Evolutionary conservation across 2,113 vertebrate species (phyloP).

Genomic region (Corythaeola cristata): DNA sequence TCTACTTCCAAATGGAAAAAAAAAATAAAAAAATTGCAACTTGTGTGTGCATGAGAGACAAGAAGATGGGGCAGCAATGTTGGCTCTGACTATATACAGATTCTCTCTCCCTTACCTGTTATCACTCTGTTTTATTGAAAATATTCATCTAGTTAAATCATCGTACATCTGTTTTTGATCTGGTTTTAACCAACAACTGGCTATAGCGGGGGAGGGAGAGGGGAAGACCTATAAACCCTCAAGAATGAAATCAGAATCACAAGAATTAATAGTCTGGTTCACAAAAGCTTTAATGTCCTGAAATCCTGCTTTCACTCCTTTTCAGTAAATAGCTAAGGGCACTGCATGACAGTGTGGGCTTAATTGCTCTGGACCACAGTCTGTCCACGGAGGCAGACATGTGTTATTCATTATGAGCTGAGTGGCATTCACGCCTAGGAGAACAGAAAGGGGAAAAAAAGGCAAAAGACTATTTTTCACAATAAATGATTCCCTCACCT

Average conservation of each 20-base stretch:
- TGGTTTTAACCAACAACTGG: background rate
- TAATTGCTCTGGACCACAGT: background rate
- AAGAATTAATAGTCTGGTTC: slow-evolving; percentile 18
- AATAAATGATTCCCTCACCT: background rate
- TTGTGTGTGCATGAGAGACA: background rate
- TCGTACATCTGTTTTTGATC: background rate
- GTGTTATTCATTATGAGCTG: slow-evolving; percentile 30
- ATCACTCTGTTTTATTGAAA: background rate
- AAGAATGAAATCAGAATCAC: slow-evolving; percentile 23
- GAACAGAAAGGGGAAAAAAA: slow-evolving; percentile 11
- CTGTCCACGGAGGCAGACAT: background rate
- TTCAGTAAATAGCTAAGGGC: slow-evolving; percentile 47
- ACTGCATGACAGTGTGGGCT: slow-evolving; percentile 17
- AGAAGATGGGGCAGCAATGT: background rate
- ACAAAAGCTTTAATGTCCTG: background rate
- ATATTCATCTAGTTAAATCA: background rate
- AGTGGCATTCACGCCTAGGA: background rate
- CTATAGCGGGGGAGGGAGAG: background rate
- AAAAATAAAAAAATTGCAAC: background rate
- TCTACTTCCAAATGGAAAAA: background rate
- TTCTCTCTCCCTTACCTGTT: background rate
- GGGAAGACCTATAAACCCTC: background rate
- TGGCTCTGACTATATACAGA: background rate
- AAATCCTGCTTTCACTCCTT: background rate
- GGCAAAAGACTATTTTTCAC: background rate